These are phyloP conservation scores for Origma solitaria DNA, from an alignment of 2,113 vertebrate genomes.

Conservation along the genomic window DNA sequence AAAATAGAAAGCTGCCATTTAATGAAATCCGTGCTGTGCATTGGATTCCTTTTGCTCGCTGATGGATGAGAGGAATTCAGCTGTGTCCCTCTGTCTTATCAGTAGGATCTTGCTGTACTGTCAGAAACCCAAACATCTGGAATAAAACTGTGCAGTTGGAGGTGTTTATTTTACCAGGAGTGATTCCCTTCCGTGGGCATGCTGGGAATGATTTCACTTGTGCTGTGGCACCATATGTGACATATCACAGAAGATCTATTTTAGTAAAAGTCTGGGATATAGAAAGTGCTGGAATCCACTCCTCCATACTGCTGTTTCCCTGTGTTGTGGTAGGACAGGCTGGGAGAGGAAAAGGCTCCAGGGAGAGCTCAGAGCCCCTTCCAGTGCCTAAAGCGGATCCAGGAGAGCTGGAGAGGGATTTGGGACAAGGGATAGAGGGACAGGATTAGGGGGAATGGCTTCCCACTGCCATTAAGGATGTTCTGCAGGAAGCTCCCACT, in stretches of 20 bases:
- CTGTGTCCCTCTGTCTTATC: not conserved
- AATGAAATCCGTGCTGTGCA: not conserved
- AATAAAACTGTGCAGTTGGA: not conserved
- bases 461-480: not conserved
- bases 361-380: not conserved
- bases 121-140: not conserved
- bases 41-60: not conserved
- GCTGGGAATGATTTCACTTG: not conserved
- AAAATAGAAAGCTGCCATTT: not conserved
- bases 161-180: not conserved
- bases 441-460: not conserved
- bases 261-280: not conserved
- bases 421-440: accelerated
- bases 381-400: not conserved
- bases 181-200: not conserved
- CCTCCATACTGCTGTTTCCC: not conserved
- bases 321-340: accelerated
- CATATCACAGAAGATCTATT: not conserved
- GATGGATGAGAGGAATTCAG: not conserved
- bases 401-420: not conserved
- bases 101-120: not conserved
- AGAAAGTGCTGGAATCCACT: accelerated
- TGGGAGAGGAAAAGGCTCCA: not conserved
- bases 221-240: not conserved
- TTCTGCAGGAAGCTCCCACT: not conserved